These are phyloP conservation scores for Oreochromis mossambicus DNA, from an alignment of 2,797 vertebrate species.

Conservation along the genomic window DNA sequence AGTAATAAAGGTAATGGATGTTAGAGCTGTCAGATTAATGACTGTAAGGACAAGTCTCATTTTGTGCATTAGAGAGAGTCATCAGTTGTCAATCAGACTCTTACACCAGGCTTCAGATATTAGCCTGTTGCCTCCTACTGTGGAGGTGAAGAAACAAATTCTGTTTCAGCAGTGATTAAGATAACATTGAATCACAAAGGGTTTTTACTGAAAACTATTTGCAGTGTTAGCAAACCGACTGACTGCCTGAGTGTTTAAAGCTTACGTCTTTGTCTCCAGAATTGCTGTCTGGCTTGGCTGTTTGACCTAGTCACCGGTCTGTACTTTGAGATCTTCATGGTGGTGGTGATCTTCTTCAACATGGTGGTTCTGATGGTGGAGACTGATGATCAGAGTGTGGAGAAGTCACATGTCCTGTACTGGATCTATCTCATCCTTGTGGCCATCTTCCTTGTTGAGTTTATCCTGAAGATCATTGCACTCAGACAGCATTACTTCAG, in stretches of 20 bases:
- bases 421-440: conserved; percentile 80
- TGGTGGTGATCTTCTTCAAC: conserved; percentile 87
- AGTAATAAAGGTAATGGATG: too few relatives aligned
- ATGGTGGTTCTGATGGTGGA: conserved; percentile 89
- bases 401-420: conserved; percentile 71
- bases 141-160: background rate
- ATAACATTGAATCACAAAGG: background rate
- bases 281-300: conserved; percentile 79
- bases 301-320: conserved; percentile 84
- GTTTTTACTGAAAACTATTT: background rate
- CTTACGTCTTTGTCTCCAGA: conserved; percentile 53
- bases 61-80: too few relatives aligned
- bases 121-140: background rate
- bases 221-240: background rate
- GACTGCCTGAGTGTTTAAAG: background rate
- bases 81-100: too few relatives aligned
- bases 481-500: conserved; percentile 85
- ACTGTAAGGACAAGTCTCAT: too few relatives aligned
- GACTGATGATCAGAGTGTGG: conserved; percentile 73
- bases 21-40: too few relatives aligned
- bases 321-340: conserved; percentile 86
- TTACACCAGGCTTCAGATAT: background rate
- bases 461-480: conserved; percentile 83
- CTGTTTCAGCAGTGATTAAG: background rate
- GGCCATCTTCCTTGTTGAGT: conserved; percentile 84